These are phyloP conservation scores for Oxygymnocypris stewartii DNA, from an alignment of 2,113 vertebrate genomes.

Conservation along the genomic window DNA sequence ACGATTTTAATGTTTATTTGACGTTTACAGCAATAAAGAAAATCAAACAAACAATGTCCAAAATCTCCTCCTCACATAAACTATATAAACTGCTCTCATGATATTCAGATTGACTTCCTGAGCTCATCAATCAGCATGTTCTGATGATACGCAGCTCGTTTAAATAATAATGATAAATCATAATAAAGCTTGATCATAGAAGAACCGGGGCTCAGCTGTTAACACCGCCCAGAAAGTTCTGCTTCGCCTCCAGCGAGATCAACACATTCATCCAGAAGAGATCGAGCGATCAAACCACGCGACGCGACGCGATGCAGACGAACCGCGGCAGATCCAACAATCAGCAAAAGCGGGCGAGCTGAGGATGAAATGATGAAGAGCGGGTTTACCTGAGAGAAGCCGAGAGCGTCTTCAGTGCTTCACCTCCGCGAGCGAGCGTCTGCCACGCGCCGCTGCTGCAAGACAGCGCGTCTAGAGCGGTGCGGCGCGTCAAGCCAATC, in stretches of 20 bases:
- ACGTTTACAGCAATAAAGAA: background rate
- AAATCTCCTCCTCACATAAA: background rate
- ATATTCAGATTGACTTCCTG: background rate
- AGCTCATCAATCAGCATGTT: background rate
- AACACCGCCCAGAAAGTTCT: background rate
- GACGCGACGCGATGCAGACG: background rate
- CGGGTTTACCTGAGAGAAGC: slow-evolving; percentile 14
- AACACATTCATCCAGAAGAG: background rate
- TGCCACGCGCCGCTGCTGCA: background rate
- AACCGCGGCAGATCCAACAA: background rate
- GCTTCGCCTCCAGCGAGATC: background rate
- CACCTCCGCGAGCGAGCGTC: slow-evolving; percentile 11
- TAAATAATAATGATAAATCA: too few relatives aligned
- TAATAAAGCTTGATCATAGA: background rate
- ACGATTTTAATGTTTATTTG: background rate
- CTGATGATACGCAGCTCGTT: background rate
- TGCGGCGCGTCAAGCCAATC: background rate
- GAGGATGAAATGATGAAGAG: background rate
- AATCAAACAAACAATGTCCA: background rate
- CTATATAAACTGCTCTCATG: too few relatives aligned
- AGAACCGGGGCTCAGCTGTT: background rate
- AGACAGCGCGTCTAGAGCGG: background rate
- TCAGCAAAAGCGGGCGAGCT: background rate
- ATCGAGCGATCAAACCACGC: background rate
- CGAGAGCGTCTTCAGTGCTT: background rate